Evolutionary conservation across 2,888 invertebrate species (phyloP).

Genomic region (Tuberolachnus salignus): DNA sequence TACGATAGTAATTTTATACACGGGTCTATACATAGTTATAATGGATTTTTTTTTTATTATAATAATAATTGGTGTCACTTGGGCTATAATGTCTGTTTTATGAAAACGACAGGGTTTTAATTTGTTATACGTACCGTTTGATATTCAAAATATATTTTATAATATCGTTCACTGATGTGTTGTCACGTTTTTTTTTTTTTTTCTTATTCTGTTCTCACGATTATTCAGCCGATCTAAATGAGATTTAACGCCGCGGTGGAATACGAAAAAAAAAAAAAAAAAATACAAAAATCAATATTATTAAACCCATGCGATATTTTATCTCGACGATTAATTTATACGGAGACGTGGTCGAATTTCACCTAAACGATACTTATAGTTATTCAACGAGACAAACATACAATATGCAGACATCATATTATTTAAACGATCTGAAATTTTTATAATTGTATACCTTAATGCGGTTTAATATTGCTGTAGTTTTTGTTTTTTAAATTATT

Average conservation of each 20-base stretch:
- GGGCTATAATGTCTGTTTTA: background rate
- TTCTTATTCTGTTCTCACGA: too few relatives aligned
- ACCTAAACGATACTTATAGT: too few relatives aligned
- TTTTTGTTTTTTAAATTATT: constrained; percentile 28
- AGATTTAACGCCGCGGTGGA: too few relatives aligned
- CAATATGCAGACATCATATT: too few relatives aligned
- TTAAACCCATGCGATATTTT: too few relatives aligned
- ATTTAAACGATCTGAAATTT: too few relatives aligned
- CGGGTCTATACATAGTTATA: background rate
- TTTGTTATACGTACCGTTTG: background rate
- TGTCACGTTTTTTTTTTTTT: background rate
- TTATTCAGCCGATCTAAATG: too few relatives aligned
- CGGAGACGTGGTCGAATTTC: too few relatives aligned
- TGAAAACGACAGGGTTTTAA: constrained; percentile 1
- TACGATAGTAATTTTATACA: background rate
- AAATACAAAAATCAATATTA: too few relatives aligned
- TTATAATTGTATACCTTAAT: background rate
- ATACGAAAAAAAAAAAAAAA: too few relatives aligned
- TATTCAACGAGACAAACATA: too few relatives aligned
- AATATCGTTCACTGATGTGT: background rate
- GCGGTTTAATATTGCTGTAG: background rate
- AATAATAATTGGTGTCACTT: constrained; percentile 2
- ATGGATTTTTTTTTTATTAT: constrained; percentile 2
- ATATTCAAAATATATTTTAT: background rate
- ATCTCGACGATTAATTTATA: too few relatives aligned